phyloP scores from a whole-genome alignment of 2,888 invertebrate genomes.

The Saturnia pavonia region DNA sequence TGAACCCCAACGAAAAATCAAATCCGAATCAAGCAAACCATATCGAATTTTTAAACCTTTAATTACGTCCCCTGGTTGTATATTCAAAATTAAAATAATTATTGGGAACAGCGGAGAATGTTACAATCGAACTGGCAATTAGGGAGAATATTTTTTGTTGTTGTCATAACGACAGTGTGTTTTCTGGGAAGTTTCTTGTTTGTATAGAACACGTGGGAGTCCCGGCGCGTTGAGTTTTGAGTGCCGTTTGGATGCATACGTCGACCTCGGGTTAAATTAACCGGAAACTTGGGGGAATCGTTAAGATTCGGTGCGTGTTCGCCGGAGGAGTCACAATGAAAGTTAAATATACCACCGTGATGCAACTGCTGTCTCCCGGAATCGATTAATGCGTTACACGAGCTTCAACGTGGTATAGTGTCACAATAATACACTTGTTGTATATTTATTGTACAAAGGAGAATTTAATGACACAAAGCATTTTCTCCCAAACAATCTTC shows the following conservation, averaged over 20 bases:
- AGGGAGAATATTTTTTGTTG: slow-evolving; percentile 47
- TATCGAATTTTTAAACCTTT: slow-evolving; percentile 1
- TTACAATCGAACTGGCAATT: slow-evolving; percentile 47
- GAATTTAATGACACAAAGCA: too few relatives aligned
- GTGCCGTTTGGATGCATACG: slow-evolving; percentile 63
- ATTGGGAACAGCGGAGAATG: neutral
- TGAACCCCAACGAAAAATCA: neutral
- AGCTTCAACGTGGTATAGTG: too few relatives aligned
- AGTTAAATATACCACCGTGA: slow-evolving; percentile 15
- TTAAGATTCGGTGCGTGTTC: slow-evolving; percentile 72
- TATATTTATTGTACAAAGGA: too few relatives aligned
- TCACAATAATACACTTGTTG: too few relatives aligned
- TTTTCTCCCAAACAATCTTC: too few relatives aligned
- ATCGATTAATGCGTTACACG: neutral
- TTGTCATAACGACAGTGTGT: too few relatives aligned
- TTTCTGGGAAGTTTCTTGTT: slow-evolving; percentile 64
- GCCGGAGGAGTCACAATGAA: slow-evolving; percentile 25
- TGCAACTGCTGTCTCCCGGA: slow-evolving; percentile 5
- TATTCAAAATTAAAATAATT: slow-evolving; percentile 3
- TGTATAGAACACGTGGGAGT: slow-evolving; percentile 38
- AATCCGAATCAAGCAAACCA: neutral
- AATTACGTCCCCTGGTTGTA: slow-evolving; percentile 1
- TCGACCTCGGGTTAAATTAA: slow-evolving; percentile 74
- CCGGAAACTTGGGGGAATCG: slow-evolving; percentile 75
- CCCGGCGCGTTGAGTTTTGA: slow-evolving; percentile 18